phyloP scores from a whole-genome alignment of 2,113 vertebrate species.

The Oreochromis spilurus region DNA sequence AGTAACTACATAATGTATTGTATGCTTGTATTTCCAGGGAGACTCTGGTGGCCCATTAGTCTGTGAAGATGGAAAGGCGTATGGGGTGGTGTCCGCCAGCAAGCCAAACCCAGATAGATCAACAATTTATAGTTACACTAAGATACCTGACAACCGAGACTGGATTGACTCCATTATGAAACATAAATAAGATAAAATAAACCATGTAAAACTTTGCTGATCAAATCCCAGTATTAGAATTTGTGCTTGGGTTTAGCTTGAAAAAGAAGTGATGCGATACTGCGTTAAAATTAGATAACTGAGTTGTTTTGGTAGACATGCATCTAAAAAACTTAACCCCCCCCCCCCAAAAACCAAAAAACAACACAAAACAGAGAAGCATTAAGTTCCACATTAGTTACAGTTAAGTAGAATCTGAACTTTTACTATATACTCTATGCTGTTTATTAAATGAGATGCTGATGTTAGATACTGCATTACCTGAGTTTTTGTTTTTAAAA shows the following conservation, averaged over 20 bases:
- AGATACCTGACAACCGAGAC: constrained; percentile 42
- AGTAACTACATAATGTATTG: not conserved
- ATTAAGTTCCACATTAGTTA: not conserved
- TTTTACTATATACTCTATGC: not conserved
- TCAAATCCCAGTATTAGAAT: not conserved
- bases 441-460: not conserved
- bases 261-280: not conserved
- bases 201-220: not conserved
- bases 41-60: constrained; percentile 71
- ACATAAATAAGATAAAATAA: not conserved
- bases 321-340: not conserved
- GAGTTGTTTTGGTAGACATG: fast-evolving
- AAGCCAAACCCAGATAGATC: not conserved
- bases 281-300: not conserved
- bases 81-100: constrained; percentile 67
- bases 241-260: not conserved
- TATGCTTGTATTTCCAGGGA: constrained; percentile 60
- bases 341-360: fast-evolving
- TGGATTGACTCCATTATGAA: constrained; percentile 22
- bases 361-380: not conserved
- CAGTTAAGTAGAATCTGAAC: not conserved
- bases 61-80: constrained; percentile 28
- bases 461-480: not conserved
- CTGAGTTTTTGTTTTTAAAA: not conserved
- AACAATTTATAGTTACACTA: constrained; percentile 58